phyloP scores from a whole-genome alignment of 2,888 invertebrate species.

The Amphipoea oculea region DNA sequence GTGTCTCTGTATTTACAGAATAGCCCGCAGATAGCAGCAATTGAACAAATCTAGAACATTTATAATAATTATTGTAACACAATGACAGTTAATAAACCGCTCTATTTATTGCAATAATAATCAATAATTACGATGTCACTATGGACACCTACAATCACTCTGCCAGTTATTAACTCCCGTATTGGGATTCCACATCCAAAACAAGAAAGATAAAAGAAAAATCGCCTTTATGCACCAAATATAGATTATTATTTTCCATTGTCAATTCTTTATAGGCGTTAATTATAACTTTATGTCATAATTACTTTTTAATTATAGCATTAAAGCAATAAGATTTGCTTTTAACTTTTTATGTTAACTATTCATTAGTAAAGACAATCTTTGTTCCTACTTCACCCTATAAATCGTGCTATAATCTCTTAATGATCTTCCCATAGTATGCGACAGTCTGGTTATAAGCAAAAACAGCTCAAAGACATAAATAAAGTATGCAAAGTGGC shows the following conservation, averaged over 20 bases:
- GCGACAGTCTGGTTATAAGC: conserved; percentile 59
- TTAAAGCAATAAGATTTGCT: background rate
- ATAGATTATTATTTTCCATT: conserved; percentile 39
- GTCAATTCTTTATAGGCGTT: conserved; percentile 21
- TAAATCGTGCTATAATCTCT: conserved; percentile 47
- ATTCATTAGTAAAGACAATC: conserved; percentile 31
- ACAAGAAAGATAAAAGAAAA: conserved; percentile 19
- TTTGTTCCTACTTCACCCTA: conserved; percentile 17
- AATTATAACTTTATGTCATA: conserved; percentile 13
- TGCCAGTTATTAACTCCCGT: conserved; percentile 9
- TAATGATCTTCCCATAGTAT: conserved; percentile 59
- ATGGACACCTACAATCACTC: conserved; percentile 34
- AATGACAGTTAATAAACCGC: background rate
- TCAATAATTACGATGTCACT: conserved; percentile 32
- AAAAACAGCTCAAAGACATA: conserved; percentile 71
- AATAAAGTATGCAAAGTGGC: conserved; percentile 78
- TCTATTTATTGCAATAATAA: conserved; percentile 2
- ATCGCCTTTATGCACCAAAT: conserved; percentile 40
- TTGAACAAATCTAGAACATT: background rate
- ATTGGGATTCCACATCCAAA: conserved; percentile 28
- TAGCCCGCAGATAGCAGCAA: no score
- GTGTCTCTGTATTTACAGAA: background rate
- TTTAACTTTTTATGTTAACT: conserved; percentile 12
- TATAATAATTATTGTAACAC: background rate
- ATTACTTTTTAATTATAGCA: conserved; percentile 25